These are phyloP conservation scores for Terebella lapidaria DNA, from an alignment of 2,888 invertebrate genomes.

Conservation along the genomic window DNA sequence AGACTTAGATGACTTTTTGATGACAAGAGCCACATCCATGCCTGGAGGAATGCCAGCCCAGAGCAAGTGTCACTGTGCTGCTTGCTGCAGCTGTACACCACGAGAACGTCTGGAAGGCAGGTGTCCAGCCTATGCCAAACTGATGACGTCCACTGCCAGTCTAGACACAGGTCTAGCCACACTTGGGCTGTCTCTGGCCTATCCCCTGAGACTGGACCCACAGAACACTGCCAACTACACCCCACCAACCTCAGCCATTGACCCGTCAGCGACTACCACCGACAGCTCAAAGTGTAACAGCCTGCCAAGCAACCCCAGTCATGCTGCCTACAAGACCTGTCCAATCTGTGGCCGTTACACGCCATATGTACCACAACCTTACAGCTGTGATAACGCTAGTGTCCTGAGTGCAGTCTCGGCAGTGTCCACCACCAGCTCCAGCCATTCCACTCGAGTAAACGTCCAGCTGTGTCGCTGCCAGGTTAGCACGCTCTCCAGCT, in stretches of 20 bases:
- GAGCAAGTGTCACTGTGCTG: slow-evolving; percentile 19
- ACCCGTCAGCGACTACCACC: not conserved
- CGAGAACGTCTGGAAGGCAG: slow-evolving; percentile 12
- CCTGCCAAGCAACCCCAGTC: not conserved
- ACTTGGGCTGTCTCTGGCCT: not conserved
- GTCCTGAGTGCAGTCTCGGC: not conserved
- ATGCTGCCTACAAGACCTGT: not conserved
- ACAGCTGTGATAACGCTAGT: too few relatives aligned
- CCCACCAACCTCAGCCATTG: not conserved
- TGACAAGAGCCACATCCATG: not conserved
- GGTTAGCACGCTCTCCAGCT: not conserved
- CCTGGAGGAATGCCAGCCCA: not conserved
- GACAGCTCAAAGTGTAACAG: not conserved
- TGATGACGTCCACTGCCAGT: slow-evolving; percentile 14
- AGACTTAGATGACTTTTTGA: not conserved
- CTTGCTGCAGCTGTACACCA: slow-evolving; percentile 22
- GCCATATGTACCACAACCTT: not conserved
- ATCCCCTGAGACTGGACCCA: too few relatives aligned
- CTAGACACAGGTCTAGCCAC: slow-evolving; percentile 16
- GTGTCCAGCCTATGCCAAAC: slow-evolving; percentile 10
- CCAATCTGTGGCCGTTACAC: not conserved
- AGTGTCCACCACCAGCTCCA: not conserved
- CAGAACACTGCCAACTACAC: not conserved
- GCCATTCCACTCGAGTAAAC: not conserved
- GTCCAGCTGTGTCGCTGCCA: not conserved